These are phyloP conservation scores for Polymixis flavicincta DNA, from an alignment of 2,888 invertebrate species.

Conservation along the genomic window DNA sequence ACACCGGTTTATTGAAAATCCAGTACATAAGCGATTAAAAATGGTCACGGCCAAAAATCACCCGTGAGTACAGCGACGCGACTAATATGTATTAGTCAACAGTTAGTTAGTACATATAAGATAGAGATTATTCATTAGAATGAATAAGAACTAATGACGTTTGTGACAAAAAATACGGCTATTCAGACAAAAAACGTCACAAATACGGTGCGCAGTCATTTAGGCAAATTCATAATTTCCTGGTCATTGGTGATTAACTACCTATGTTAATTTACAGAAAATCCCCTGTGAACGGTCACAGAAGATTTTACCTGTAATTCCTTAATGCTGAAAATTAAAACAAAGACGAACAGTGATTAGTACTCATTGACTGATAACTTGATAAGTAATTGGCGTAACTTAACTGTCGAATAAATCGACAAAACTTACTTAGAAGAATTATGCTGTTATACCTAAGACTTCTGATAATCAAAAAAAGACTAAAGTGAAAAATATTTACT, in stretches of 20 bases:
- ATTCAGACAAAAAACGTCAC: conserved; percentile 16
- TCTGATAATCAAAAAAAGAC: no score
- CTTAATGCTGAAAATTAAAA: background rate
- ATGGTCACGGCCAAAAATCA: background rate
- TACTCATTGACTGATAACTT: no score
- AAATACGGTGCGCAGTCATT: conserved; percentile 6
- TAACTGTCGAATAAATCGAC: background rate
- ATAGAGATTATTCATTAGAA: conserved; percentile 35
- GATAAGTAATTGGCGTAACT: background rate
- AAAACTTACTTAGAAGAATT: no score
- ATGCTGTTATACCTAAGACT: no score
- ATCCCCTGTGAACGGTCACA: no score
- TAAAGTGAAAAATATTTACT: no score
- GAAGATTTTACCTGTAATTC: background rate
- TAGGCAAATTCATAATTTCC: conserved; percentile 5
- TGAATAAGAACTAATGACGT: conserved; percentile 35
- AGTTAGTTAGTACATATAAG: conserved; percentile 5
- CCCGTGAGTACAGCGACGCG: background rate
- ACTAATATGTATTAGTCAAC: conserved; percentile 34
- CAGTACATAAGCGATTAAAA: background rate
- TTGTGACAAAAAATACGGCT: conserved; percentile 37
- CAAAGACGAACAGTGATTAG: background rate
- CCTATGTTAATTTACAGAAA: conserved; percentile 4
- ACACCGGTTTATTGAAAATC: background rate
- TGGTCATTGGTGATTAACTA: background rate